These are phyloP conservation scores for Grammomys surdaster DNA, from an alignment of 2,113 vertebrate genomes.

Conservation along the genomic window DNA sequence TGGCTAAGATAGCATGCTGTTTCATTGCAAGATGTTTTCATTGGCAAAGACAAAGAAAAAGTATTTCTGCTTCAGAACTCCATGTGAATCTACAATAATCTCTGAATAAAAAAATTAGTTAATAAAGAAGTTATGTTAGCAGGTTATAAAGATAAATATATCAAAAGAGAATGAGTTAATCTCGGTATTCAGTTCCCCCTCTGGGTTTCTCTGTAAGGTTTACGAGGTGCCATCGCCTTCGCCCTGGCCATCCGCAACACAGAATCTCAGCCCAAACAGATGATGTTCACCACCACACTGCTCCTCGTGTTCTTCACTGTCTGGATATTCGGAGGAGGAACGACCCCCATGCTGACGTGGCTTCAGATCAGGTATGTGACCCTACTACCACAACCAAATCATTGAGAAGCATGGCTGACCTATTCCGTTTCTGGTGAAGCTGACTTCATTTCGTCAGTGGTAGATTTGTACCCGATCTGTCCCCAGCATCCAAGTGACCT, in stretches of 20 bases:
- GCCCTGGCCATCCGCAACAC: conserved; percentile 90
- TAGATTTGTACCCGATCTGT: not conserved
- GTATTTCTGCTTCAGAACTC: not conserved
- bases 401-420: rapidly evolving
- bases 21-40: not conserved
- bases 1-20: not conserved
- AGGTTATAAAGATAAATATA: not conserved
- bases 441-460: not conserved
- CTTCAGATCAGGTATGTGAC: conserved; percentile 92
- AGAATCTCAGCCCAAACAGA: conserved; percentile 85
- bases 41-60: not conserved
- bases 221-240: conserved; percentile 91
- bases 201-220: conserved; percentile 82
- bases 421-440: not conserved
- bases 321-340: conserved; percentile 90
- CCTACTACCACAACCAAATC: not conserved
- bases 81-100: not conserved
- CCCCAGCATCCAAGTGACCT: not conserved
- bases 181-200: not conserved
- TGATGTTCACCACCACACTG: conserved; percentile 91
- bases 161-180: not conserved
- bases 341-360: conserved; percentile 88
- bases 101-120: conserved; percentile 6
- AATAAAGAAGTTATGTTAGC: not conserved
- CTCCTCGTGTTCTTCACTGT: conserved; percentile 90